Percentiles rank a stretch among this genome's conserved stretches.
These are phyloP conservation scores for Megalurothrips usitatus DNA, from an alignment of 2,888 invertebrate genomes.

Conservation along the genomic window DNA sequence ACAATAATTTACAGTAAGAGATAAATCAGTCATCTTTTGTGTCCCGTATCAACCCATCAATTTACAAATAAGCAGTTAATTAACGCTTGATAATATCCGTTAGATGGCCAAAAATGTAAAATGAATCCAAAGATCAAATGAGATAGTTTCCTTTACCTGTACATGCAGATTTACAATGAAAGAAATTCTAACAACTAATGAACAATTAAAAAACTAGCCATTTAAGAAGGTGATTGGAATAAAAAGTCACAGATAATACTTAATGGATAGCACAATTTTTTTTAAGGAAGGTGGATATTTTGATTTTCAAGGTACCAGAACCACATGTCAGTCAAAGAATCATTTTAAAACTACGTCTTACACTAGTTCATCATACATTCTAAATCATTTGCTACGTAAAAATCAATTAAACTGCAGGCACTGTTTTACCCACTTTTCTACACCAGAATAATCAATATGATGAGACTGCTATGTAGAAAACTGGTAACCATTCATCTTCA, in stretches of 20 bases:
- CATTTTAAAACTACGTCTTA: neutral
- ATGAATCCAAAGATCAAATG: no score
- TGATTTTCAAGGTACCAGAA: slow-evolving; percentile 26
- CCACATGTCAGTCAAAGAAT: slow-evolving; percentile 23
- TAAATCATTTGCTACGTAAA: neutral
- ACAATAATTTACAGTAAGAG: slow-evolving; percentile 15
- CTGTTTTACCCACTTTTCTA: slow-evolving; percentile 11
- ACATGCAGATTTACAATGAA: no score
- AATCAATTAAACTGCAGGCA: slow-evolving; percentile 2
- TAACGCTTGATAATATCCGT: no score
- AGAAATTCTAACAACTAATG: neutral
- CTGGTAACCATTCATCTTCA: neutral
- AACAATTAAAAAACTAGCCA: neutral
- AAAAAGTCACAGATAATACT: neutral
- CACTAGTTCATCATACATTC: neutral
- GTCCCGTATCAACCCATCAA: slow-evolving; percentile 13
- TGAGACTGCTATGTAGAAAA: neutral
- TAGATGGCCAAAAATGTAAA: no score
- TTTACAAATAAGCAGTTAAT: neutral
- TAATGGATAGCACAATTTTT: neutral
- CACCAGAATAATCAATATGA: neutral
- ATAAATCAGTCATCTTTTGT: slow-evolving; percentile 23
- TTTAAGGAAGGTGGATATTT: slow-evolving; percentile 1
- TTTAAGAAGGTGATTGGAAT: neutral
- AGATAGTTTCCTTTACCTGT: no score